These are phyloP conservation scores for Epinephelus cyanopodus DNA, from an alignment of 2,113 vertebrate genomes.

Conservation along the genomic window DNA sequence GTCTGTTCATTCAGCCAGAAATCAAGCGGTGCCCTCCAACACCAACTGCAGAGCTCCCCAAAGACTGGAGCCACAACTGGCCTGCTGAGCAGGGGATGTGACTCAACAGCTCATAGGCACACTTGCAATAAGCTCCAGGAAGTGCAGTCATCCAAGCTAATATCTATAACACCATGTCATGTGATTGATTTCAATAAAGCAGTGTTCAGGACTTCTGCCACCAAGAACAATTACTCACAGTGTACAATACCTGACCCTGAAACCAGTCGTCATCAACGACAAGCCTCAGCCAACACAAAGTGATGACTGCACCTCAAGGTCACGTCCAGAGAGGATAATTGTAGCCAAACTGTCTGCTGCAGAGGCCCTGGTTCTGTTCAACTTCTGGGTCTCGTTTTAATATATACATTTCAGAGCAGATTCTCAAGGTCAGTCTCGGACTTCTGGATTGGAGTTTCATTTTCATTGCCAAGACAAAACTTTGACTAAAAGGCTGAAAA, in stretches of 20 bases:
- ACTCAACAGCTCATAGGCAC: constrained; percentile 66
- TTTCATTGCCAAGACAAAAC: constrained; percentile 41
- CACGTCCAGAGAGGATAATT: constrained; percentile 48
- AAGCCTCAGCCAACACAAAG: constrained; percentile 58
- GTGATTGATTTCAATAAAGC: constrained; percentile 56
- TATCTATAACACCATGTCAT: constrained; percentile 56
- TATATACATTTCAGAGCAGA: constrained; percentile 55
- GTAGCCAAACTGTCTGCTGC: constrained; percentile 59
- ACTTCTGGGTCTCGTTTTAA: constrained; percentile 60
- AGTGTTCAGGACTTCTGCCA: constrained; percentile 48
- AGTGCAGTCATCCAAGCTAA: constrained; percentile 64
- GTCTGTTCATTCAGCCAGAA: constrained; percentile 78
- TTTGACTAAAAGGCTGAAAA: constrained; percentile 34
- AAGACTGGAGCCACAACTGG: constrained; percentile 76
- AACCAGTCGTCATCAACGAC: constrained; percentile 49
- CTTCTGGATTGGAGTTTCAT: constrained; percentile 44
- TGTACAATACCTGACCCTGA: constrained; percentile 62
- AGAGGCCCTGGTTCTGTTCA: constrained; percentile 30
- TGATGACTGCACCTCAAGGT: constrained; percentile 74
- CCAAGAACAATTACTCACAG: constrained; percentile 63
- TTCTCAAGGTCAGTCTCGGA: constrained; percentile 58
- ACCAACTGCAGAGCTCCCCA: constrained; percentile 78
- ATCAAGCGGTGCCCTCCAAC: constrained; percentile 72
- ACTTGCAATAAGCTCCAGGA: constrained; percentile 61
- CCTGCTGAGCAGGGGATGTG: constrained; percentile 68